Base-by-base conservation (phyloP, 1,140 invertebrate genomes). In the Trichomalopsis sarcophagae region DNA sequence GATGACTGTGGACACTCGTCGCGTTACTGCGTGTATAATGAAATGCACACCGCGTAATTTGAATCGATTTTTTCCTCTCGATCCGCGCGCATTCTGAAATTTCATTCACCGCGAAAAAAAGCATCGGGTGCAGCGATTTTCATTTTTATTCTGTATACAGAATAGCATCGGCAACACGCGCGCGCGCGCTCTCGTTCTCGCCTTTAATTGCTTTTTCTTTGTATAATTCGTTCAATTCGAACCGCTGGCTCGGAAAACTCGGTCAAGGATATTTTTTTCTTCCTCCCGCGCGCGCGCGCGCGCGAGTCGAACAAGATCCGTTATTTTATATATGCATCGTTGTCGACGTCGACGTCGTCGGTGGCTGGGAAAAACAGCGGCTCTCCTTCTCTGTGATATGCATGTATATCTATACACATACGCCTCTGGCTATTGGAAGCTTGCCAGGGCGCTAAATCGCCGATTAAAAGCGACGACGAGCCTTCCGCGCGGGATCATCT, bases 361-460 rank as follows among this genome's bases (percentile, higher is more conserved):
- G 55, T n/a, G 0, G 55, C 1, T 44, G 21, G 36, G 47, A 76
- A 78, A 80, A 80, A 80, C 30, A 81, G 21, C 75, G 10, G 40
- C 33, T 36, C 3, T 36, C 33, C 1, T 1, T 36, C 33, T 36
- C 33, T 7, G 33, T 33, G 10, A 27, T 40, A n/a, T 66, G 68
- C 10, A 14, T 36, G 11, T 23, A 44, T 23, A 69, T 23, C 69
- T 68, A 44, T 76, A 23, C 23, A 40, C 73, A 36, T 33, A 17
- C 33, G 55, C 77, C 13, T 10, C 13, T 23, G 30, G 36, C n/a
- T 33, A 11, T 55, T 85, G 73, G 79, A 73, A 21, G 30, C 23
- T 11, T 14, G 84, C 80, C 84, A 85, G 81, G 47, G 62, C 75
- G 66, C 66, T 82, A 81, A 85, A 82, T 85, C 66, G 84, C 13